A percentile compares a stretch with the other conserved stretches of the same genome.
These are phyloP conservation scores for Bombus waltoni DNA, from an alignment of 1,140 invertebrate species.

Conservation along the genomic window DNA sequence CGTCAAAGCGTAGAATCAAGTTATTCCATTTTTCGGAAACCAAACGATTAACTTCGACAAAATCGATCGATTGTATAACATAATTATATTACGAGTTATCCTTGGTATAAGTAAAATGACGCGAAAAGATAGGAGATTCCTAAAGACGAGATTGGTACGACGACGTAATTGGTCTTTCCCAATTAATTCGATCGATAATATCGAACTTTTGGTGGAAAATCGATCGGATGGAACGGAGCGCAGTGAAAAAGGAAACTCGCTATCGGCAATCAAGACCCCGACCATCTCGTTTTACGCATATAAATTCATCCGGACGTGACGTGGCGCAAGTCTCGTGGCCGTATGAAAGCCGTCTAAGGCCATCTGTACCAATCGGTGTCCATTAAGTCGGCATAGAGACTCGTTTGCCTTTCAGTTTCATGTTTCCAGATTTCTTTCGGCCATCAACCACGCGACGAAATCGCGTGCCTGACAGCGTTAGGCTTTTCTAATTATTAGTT, in stretches of 20 bases:
- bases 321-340: constrained; percentile 69
- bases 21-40: too few species aligned
- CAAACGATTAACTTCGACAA: background rate
- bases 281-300: constrained; percentile 79
- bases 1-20: too few species aligned
- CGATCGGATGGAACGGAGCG: background rate
- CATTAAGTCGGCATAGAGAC: constrained; percentile 69
- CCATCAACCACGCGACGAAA: constrained; percentile 9
- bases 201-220: background rate
- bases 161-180: too few species aligned
- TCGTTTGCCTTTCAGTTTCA: constrained; percentile 65
- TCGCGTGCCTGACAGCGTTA: background rate
- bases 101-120: too few species aligned
- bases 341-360: constrained; percentile 73
- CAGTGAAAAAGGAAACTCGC: constrained; percentile 73
- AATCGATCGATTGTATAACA: too few species aligned
- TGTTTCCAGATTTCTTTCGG: constrained; percentile 66
- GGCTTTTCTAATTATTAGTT: constrained; percentile 12
- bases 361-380: constrained; percentile 79
- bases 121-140: too few species aligned
- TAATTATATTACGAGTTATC: background rate
- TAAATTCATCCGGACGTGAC: constrained; percentile 82
- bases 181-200: too few species aligned
- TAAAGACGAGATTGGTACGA: too few species aligned
- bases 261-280: constrained; percentile 69